These are phyloP conservation scores for Bubo scandiacus DNA, from an alignment of 2,113 vertebrate genomes.

Conservation along the genomic window DNA sequence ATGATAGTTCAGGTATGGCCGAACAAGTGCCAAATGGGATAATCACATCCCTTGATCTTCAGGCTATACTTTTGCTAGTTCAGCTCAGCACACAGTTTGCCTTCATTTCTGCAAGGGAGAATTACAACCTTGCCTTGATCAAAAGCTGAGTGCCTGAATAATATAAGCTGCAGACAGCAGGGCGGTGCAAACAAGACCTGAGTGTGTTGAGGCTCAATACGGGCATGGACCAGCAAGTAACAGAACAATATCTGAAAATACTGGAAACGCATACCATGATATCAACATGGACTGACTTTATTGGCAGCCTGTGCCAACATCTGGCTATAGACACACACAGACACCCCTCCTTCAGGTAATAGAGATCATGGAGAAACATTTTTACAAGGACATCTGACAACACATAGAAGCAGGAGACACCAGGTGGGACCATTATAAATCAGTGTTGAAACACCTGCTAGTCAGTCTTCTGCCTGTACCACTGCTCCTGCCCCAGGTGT, in stretches of 20 bases:
- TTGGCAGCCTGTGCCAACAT: neutral
- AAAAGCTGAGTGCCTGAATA: neutral
- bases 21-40: neutral
- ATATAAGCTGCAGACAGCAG: neutral
- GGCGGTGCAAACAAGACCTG: neutral
- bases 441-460: neutral
- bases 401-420: neutral
- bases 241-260: neutral
- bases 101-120: neutral
- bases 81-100: neutral
- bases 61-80: neutral
- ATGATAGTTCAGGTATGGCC: neutral
- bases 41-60: neutral
- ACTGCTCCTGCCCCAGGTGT: neutral
- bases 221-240: neutral
- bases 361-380: neutral
- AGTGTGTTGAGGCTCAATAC: neutral
- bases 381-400: neutral
- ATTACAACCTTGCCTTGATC: neutral
- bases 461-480: neutral
- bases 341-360: neutral
- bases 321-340: neutral
- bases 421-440: neutral
- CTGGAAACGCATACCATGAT: neutral
- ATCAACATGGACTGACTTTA: neutral